Evolutionary conservation across 2,113 vertebrate genomes (phyloP), one percentile per base, ranked within the genome.

Genomic region (Xyrauchen texanus): DNA sequence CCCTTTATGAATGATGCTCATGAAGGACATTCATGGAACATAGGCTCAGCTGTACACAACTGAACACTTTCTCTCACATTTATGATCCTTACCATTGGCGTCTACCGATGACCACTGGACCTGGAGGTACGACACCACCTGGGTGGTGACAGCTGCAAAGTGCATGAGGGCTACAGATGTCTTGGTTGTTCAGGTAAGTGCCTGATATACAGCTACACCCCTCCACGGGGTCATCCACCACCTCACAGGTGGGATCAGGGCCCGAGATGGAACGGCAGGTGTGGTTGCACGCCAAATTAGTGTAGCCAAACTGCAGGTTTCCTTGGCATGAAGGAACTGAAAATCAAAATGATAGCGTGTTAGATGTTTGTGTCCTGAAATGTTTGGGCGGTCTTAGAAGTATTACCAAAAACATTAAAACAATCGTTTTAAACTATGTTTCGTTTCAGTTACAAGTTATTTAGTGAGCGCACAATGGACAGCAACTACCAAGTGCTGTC

Each of bases 201-300:
- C 88, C 91, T 21, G 85, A 76, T 0, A 70, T 79, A 64, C 93
- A 94, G 55, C 91, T 89, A 46, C 92, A 94, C 6, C 93, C 92
- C 63, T 92, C 91, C 49, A 90, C 88, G 0, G 87, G 86, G n/a
- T 46, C 64, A 0, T 87, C 85, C 1, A 71, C 52, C 77, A 82
- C 58, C 12, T 61, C 78, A 58, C 91, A 91, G 76, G 84, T 81
- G 3, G 84, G 84, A 81, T 93, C 92, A 4, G 68, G 58, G 0
- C 45, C 80, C n/a, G 88, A 86, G 55, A 92, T 79, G 7, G 85
- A 90, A 4, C 49, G 79, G 60, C 92, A 94, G 3, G 91, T 92
- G 6, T 6, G 76, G 81, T 93, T 93, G 83, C 91, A 93, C 11
- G 88, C 81, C 72, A 8, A 55, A 8, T 68, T 71, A 2, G 80